Base-by-base conservation (phyloP, 1,140 invertebrate genomes). In the Rhagoletis zephyria region DNA sequence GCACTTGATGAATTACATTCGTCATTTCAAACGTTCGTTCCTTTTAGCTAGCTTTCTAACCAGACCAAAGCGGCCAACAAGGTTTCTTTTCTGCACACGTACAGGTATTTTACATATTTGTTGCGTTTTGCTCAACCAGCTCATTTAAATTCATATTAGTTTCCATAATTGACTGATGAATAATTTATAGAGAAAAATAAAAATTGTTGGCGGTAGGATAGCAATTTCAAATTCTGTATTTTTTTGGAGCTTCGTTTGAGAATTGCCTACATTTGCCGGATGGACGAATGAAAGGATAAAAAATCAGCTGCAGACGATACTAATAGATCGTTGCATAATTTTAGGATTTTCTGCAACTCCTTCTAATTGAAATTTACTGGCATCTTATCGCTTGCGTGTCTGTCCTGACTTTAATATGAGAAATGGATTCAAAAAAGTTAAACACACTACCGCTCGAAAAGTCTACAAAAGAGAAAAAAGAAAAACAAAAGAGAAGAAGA, bases 121-220 rank as follows among this genome's bases (percentile, higher is more conserved):
- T 16, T 6, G 12, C 3, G 40, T 16, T 16, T 3, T 74, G 45
- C 12, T 14, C 1, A 16, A 45, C 5, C 67, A 45, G 2, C 42
- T 74, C 16, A 74, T 74, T 74, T 16, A 74, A 74, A 74, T 74
- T 74, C 16, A n/a, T 48, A 48, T 74, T 74, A 74, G 42, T 16
- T 74, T 74, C 67, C 12, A 5, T 48, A 74, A 74, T 48, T 74
- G 67, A 48, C 9, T 45, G 67, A 16, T 74, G 67, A 74, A 74
- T 74, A 45, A 74, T 45, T 45, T 16, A 74, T 74, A 14, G 10
- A 74, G 45, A 6, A 14, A 74, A 16, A 45, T 74, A 40, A 74
- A 48, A 74, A 45, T 16, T 6, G 14, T 16, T n/a, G 51, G 5
- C 5, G 3, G 10, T 7, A 56, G 51, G 5, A 56, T 56, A 3